phyloP scores from a whole-genome alignment of 2,113 vertebrate genomes.

The Cygnus buccinator region DNA sequence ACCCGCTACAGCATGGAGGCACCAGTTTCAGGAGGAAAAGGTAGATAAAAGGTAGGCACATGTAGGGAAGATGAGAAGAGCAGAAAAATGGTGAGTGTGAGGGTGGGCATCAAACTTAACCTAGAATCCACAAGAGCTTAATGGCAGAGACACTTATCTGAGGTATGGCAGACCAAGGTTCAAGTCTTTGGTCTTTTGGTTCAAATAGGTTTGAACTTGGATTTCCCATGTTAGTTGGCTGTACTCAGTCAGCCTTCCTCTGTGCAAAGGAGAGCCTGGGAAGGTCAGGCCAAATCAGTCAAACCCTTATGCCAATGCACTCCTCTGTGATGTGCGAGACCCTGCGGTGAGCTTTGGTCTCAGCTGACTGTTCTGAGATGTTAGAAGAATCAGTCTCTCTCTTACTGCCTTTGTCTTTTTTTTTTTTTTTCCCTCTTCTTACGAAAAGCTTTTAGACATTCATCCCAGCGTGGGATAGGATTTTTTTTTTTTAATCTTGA shows the following conservation, averaged over 20 bases:
- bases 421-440: not conserved
- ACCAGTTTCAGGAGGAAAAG: not conserved
- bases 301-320: accelerated
- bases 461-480: not conserved
- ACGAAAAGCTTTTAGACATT: not conserved
- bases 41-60: slow-evolving; percentile 6
- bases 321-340: not conserved
- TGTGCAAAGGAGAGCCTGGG: not conserved
- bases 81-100: not conserved
- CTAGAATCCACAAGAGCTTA: not conserved
- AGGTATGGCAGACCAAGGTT: not conserved
- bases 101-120: not conserved
- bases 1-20: not conserved
- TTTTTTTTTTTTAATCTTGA: not conserved
- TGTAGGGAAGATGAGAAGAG: not conserved
- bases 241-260: not conserved
- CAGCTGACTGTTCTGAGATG: not conserved
- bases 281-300: not conserved
- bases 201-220: slow-evolving; percentile 12
- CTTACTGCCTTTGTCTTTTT: not conserved
- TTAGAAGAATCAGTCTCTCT: not conserved
- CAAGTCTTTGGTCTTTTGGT: slow-evolving; percentile 34
- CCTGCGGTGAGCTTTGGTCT: slow-evolving; percentile 12
- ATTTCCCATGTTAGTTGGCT: not conserved
- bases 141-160: not conserved